phyloP scores from a whole-genome alignment of 2,113 vertebrate species.

The Nothocercus julius region DNA sequence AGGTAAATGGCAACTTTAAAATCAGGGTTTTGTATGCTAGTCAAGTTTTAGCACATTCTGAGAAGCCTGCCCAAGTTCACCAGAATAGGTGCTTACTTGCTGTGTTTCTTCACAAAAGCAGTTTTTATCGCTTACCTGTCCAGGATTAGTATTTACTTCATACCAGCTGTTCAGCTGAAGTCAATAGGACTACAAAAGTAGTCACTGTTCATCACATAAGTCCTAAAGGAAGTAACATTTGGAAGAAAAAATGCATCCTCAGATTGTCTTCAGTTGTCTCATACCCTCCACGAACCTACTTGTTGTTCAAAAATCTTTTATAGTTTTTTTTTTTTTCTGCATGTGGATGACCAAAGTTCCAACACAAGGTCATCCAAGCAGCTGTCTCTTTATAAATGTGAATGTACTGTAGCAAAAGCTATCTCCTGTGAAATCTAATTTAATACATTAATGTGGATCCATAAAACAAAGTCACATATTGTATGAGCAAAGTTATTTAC shows the following conservation, averaged over 20 bases:
- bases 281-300: background rate
- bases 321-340: background rate
- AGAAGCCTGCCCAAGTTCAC: background rate
- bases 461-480: constrained; percentile 22
- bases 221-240: background rate
- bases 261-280: background rate
- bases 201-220: background rate
- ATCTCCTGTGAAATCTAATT: constrained; percentile 44
- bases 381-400: background rate
- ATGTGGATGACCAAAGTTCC: background rate
- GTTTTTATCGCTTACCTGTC: background rate
- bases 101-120: background rate
- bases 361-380: constrained; percentile 47
- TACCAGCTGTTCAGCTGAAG: background rate
- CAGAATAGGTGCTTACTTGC: background rate
- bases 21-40: background rate
- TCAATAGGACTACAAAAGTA: background rate
- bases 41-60: background rate
- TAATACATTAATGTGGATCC: constrained; percentile 39
- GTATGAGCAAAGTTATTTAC: constrained; percentile 52
- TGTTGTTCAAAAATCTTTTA: background rate
- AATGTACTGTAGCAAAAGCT: background rate
- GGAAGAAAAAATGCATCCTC: background rate
- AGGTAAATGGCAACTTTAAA: background rate
- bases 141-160: background rate